A percentile compares a stretch with the other conserved stretches of the same genome.
phyloP scores from a whole-genome alignment of 2,797 vertebrate genomes.

The Rhynchotus rufescens region DNA sequence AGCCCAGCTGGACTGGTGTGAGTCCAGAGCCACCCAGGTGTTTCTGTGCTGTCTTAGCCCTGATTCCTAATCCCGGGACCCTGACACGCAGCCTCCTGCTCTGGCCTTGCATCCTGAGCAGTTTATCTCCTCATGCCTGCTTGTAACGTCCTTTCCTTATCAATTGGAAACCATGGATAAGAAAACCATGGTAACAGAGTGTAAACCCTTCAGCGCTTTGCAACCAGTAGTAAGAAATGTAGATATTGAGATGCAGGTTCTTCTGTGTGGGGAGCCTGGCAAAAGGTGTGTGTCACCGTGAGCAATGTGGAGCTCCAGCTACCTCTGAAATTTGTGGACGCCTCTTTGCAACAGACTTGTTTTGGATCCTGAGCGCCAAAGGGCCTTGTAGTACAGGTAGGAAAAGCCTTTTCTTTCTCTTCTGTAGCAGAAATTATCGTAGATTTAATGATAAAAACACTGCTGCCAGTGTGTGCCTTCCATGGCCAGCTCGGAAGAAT shows the following conservation, averaged over 20 bases:
- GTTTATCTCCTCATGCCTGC: neutral
- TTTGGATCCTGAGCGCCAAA: neutral
- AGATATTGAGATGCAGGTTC: neutral
- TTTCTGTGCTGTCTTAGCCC: neutral
- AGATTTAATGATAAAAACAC: neutral
- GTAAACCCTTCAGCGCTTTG: neutral
- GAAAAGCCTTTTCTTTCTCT: neutral
- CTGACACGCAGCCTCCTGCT: neutral
- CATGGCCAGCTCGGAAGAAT: neutral
- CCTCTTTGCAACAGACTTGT: neutral
- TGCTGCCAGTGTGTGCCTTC: neutral
- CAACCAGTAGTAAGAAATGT: neutral
- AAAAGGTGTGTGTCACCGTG: accelerated
- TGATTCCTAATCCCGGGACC: neutral
- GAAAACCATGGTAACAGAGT: neutral
- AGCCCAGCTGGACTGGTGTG: accelerated
- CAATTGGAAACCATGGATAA: neutral
- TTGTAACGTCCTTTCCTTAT: neutral
- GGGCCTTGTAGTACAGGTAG: neutral
- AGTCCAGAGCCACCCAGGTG: neutral
- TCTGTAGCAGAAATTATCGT: neutral
- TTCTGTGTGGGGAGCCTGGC: neutral
- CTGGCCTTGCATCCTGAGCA: accelerated
- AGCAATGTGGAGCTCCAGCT: accelerated
- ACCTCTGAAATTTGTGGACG: neutral